A percentile compares a stretch with the other conserved stretches of the same genome.
Conservation (phyloP, 1,140 invertebrate species). For the Elymnias hypermnestra region DNA sequence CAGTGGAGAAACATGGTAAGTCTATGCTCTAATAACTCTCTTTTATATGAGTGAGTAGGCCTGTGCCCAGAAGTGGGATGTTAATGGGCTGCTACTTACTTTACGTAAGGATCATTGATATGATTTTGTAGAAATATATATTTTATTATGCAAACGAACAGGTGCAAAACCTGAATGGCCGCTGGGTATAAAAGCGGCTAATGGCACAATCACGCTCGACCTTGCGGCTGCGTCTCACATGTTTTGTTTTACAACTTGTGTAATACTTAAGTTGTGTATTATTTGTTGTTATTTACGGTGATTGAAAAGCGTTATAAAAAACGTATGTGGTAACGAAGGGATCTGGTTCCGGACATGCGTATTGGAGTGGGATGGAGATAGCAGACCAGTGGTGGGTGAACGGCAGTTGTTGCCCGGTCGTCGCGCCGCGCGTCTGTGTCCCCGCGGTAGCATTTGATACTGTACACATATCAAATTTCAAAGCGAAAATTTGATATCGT, state of each 20-base stretch:
- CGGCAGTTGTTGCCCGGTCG: slow-evolving; percentile 56
- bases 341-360: slow-evolving; percentile 65
- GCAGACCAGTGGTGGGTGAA: slow-evolving; percentile 30
- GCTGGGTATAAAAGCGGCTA: slow-evolving; percentile 27
- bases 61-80: too few relatives aligned
- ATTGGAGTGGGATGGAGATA: slow-evolving; percentile 56
- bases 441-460: slow-evolving; percentile 24
- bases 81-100: too few relatives aligned
- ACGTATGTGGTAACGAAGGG: slow-evolving; percentile 42
- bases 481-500: slow-evolving; percentile 72
- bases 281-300: slow-evolving; percentile 9
- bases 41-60: too few relatives aligned
- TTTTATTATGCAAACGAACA: too few relatives aligned
- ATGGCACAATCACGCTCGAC: slow-evolving; percentile 46
- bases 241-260: slow-evolving; percentile 4
- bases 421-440: slow-evolving; percentile 37
- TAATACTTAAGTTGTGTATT: not conserved
- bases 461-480: slow-evolving; percentile 72
- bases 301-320: slow-evolving; percentile 35
- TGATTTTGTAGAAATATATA: too few relatives aligned
- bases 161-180: slow-evolving; percentile 45
- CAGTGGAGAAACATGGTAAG: too few relatives aligned
- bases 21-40: too few relatives aligned
- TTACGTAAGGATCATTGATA: too few relatives aligned
- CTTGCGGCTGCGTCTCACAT: slow-evolving; percentile 24